Evolutionary conservation across 2,888 invertebrate genomes (phyloP), one percentile per base, ranked within the genome.

Genomic region (Plusia festucae): DNA sequence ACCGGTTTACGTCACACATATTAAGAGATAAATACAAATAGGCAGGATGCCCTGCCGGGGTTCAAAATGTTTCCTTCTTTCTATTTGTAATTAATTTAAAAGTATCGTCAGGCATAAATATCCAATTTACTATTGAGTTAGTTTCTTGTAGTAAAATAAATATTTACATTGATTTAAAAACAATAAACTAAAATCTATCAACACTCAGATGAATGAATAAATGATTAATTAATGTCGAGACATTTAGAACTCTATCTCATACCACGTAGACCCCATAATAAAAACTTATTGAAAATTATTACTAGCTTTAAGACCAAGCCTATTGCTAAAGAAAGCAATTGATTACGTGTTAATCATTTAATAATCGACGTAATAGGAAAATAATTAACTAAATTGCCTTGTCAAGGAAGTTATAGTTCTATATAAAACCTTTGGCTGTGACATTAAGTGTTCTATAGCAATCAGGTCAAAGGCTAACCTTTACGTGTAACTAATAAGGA

Each of bases 391-490:
- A 63, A 72, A 79, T 75, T 72, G 56, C 20, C 16, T 53, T 57
- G 58, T 61, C 69, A 67, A 57, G 65, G 58, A 67, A 61, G 54
- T 68, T 65, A 54, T 57, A 61, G 51, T 58, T 62, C 22, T 44
- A 30, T 65, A 65, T 61, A 51, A 60, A 65, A 53, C 57, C 22
- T 40, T 56, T 61, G 54, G 53, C 52, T 20, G 16, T 55, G 74
- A 68, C 71, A 76, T 82, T 67, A 78, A 65, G 56, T 60, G 32
- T 53, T 59, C 65, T 60, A 65, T 60, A 66, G 69, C 60, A 71
- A 79, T 70, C 52, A 54, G 65, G 67, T 60, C 53, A 65, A 70
- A 71, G 59, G 60, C 32, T 60, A 61, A 61, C 61, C 16, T 62
- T 60, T 56, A 65, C 70, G 61, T 65, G 66, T 66, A 68, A 55